Evolutionary conservation across 2,888 invertebrate genomes (phyloP).

Genomic region (Synanthedon formicaeformis): DNA sequence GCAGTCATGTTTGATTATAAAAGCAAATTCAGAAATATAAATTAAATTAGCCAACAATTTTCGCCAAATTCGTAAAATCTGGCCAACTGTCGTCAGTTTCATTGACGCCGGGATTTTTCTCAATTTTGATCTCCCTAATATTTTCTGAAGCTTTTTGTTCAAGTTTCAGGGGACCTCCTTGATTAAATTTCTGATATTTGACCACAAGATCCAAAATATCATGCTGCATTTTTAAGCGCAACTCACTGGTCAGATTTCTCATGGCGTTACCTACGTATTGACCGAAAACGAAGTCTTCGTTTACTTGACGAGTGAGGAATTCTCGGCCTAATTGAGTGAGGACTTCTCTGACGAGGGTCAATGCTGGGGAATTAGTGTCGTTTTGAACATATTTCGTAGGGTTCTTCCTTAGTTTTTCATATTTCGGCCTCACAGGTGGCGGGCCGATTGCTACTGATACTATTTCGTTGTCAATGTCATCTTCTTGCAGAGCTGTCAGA

Average conservation of each 20-base stretch:
- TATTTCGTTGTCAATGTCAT: constrained; percentile 56
- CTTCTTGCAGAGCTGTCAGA: constrained; percentile 45
- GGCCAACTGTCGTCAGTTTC: constrained; percentile 56
- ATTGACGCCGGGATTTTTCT: constrained; percentile 27
- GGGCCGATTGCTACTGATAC: constrained; percentile 58
- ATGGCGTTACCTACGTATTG: constrained; percentile 51
- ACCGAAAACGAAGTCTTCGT: constrained; percentile 61
- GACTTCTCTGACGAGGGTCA: constrained; percentile 38
- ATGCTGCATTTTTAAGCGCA: constrained; percentile 46
- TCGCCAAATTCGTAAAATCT: constrained; percentile 52
- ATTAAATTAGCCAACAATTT: constrained; percentile 36
- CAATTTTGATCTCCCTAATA: constrained; percentile 23
- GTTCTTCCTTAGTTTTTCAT: constrained; percentile 35
- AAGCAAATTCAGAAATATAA: not conserved
- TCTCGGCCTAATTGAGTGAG: constrained; percentile 43
- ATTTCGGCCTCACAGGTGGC: constrained; percentile 36
- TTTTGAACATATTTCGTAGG: constrained; percentile 9
- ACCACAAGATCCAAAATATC: constrained; percentile 50
- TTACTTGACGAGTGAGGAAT: constrained; percentile 38
- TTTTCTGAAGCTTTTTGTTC: constrained; percentile 7
- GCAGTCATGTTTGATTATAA: no score
- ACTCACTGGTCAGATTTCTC: constrained; percentile 40
- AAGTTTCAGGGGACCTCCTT: constrained; percentile 5
- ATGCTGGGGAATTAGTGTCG: constrained; percentile 14
- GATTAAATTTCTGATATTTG: constrained; percentile 22